Conservation (phyloP, 2,888 invertebrate genomes). For the Limnephilus lunatus region DNA sequence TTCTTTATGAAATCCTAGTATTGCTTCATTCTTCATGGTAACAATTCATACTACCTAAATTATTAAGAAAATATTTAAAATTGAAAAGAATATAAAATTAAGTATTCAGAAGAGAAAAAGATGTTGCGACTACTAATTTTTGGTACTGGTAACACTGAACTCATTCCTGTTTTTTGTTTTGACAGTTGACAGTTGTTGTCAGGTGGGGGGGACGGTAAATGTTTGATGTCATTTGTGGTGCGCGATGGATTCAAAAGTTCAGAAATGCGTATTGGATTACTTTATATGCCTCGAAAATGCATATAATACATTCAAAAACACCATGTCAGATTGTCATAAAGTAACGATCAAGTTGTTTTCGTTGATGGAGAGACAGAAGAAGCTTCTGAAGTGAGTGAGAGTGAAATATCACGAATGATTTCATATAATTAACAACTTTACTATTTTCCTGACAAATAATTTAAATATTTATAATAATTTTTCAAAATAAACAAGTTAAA, state of each 20-base stretch:
- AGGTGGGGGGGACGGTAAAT: too few species aligned
- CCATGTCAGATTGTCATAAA: slow-evolving; percentile 76
- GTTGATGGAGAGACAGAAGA: slow-evolving; percentile 75
- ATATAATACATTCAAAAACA: slow-evolving; percentile 73
- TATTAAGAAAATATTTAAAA: too few species aligned
- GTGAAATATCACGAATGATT: background rate
- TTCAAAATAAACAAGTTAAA: background rate
- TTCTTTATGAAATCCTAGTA: too few species aligned
- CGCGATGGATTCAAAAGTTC: slow-evolving; percentile 75
- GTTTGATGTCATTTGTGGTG: background rate
- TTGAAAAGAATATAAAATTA: too few species aligned
- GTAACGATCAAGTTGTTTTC: slow-evolving; percentile 76
- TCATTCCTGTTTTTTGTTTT: background rate
- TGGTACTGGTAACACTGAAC: background rate
- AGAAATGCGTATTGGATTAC: slow-evolving; percentile 76
- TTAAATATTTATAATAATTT: too few species aligned
- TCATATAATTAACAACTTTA: background rate
- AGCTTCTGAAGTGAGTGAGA: slow-evolving; percentile 74
- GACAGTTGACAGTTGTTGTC: background rate
- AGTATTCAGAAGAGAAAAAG: too few species aligned
- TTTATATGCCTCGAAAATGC: slow-evolving; percentile 76
- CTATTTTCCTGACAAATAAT: background rate
- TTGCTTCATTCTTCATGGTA: too few species aligned
- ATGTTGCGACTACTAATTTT: background rate
- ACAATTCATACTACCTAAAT: too few species aligned